Conservation (phyloP, 2,888 invertebrate species). For the Diachrysia chrysitis region DNA sequence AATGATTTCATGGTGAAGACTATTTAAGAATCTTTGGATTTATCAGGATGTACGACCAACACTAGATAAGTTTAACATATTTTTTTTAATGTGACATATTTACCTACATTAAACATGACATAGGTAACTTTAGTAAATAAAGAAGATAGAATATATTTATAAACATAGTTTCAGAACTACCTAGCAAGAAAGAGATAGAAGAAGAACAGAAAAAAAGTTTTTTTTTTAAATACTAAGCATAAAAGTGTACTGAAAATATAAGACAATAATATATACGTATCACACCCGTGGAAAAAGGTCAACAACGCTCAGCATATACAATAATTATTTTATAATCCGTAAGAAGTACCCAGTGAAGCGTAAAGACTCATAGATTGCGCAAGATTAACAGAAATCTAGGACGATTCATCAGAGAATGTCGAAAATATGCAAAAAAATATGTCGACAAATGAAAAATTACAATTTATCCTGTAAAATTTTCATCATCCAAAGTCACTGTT, state of each 20-base stretch:
- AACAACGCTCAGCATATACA: too few species aligned
- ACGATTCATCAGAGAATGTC: not conserved
- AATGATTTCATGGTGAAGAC: slow-evolving; percentile 14
- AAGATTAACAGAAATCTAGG: not conserved
- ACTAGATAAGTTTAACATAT: slow-evolving; percentile 25
- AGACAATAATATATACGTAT: too few species aligned
- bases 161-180: slow-evolving; percentile 26
- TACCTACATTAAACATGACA: slow-evolving; percentile 26
- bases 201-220: too few species aligned
- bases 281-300: too few species aligned
- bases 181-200: too few species aligned
- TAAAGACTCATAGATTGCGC: too few species aligned
- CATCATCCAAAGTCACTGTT: not conserved
- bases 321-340: not conserved
- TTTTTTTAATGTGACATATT: slow-evolving; percentile 17
- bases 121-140: slow-evolving; percentile 35
- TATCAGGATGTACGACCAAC: slow-evolving; percentile 29
- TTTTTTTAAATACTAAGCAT: too few species aligned
- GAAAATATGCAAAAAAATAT: too few species aligned
- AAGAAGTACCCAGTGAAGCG: not conserved
- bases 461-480: too few species aligned
- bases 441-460: too few species aligned
- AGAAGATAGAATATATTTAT: slow-evolving; percentile 25
- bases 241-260: too few species aligned
- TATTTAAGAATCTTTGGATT: slow-evolving; percentile 17